Percentiles rank a stretch among this genome's conserved stretches.
phyloP scores from a whole-genome alignment of 2,113 vertebrate genomes.

The Cephalopterus ornatus region DNA sequence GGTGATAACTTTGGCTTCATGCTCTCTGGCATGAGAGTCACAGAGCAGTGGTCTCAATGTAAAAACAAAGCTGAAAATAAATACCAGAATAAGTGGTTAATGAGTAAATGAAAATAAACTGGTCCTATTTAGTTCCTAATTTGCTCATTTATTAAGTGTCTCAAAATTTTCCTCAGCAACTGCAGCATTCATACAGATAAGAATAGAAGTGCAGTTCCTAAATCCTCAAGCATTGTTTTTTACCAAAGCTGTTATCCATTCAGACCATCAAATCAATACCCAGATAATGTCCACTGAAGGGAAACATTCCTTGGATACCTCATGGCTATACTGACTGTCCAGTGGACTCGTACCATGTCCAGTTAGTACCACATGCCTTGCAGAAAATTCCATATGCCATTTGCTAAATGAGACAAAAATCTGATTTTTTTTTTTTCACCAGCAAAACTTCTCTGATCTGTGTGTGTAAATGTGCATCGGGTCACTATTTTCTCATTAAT shows the following conservation, averaged over 20 bases:
- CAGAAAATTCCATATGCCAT: conserved; percentile 71
- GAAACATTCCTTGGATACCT: conserved; percentile 26
- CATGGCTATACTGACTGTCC: conserved; percentile 62
- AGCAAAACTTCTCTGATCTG: not conserved
- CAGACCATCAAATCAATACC: conserved; percentile 34
- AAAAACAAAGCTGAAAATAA: not conserved
- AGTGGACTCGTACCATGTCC: conserved; percentile 66
- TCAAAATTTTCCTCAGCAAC: conserved; percentile 19
- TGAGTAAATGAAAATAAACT: not conserved
- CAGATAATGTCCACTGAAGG: conserved; percentile 19
- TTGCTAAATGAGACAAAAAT: conserved; percentile 71
- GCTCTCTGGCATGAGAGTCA: not conserved
- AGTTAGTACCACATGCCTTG: conserved; percentile 75
- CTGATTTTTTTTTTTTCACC: not conserved
- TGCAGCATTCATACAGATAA: not conserved
- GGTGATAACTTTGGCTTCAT: not conserved
- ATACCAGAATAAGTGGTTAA: not conserved
- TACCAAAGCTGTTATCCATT: conserved; percentile 4
- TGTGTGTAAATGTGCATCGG: not conserved
- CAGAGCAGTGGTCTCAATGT: not conserved
- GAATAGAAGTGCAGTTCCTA: conserved; percentile 32
- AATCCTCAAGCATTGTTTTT: conserved; percentile 28
- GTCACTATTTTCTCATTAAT: conserved; percentile 5
- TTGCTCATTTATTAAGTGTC: not conserved
- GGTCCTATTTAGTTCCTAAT: not conserved